phyloP scores from a whole-genome alignment of 2,888 invertebrate species.

The Liodrosophila aerea region DNA sequence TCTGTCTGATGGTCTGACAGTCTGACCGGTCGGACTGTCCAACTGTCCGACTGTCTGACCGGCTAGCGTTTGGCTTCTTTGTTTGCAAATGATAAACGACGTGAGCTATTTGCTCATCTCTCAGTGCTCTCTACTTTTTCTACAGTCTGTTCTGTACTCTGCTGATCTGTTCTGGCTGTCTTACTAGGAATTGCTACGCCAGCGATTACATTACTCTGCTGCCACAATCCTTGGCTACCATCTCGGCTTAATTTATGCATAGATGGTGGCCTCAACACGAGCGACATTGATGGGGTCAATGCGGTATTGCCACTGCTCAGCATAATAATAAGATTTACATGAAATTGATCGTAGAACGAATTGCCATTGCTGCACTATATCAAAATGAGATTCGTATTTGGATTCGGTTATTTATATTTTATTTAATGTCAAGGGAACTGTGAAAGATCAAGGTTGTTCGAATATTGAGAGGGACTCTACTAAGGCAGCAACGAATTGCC shows the following conservation, averaged over 20 bases:
- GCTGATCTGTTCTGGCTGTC: conserved; percentile 14
- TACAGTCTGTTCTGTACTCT: conserved; percentile 3
- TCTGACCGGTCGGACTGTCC: conserved; percentile 25
- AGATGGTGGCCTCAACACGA: conserved; percentile 42
- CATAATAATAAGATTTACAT: conserved; percentile 22
- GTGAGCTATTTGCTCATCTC: conserved; percentile 63
- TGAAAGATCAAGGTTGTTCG: conserved; percentile 14
- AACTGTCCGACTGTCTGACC: conserved; percentile 13
- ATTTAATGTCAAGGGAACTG: too few species aligned
- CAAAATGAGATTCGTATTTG: conserved; percentile 6
- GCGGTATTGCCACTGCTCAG: conserved; percentile 41
- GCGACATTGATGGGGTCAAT: conserved; percentile 52
- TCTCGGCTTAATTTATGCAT: conserved; percentile 64
- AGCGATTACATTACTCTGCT: conserved; percentile 54
- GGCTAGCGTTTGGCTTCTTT: conserved; percentile 65
- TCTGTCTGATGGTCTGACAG: conserved; percentile 33
- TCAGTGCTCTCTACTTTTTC: conserved; percentile 3
- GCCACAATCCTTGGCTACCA: conserved; percentile 42
- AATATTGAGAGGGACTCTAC: too few species aligned
- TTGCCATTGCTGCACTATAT: not conserved
- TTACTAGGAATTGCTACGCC: conserved; percentile 51
- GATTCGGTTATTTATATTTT: too few species aligned
- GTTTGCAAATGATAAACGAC: conserved; percentile 76
- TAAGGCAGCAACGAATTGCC: too few species aligned
- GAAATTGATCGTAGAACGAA: not conserved